Percentiles rank a stretch among this genome's conserved stretches.
Conservation (phyloP, 2,113 vertebrate species). For the Climacteris rufus region DNA sequence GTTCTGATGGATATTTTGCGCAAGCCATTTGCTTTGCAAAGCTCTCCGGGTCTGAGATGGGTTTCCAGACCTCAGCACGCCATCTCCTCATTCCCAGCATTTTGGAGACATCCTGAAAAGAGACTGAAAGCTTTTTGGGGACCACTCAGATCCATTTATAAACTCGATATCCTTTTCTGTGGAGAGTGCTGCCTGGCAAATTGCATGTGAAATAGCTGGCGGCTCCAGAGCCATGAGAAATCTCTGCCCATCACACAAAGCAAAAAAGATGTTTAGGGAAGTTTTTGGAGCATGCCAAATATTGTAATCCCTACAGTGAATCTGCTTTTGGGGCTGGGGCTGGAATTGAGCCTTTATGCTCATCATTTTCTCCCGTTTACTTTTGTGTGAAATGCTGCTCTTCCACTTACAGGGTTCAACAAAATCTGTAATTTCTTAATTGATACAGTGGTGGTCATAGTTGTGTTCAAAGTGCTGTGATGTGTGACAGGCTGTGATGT, state of each 20-base stretch:
- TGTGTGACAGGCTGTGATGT: not conserved
- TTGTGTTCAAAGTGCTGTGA: not conserved
- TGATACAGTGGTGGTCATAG: not conserved
- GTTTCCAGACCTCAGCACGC: not conserved
- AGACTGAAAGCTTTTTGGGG: not conserved
- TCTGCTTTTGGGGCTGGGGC: not conserved
- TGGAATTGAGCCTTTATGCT: not conserved
- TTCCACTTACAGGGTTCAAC: not conserved
- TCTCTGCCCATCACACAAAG: not conserved
- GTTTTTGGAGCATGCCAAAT: not conserved
- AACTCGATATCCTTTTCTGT: not conserved
- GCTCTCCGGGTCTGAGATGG: not conserved
- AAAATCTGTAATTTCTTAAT: not conserved
- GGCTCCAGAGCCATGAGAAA: not conserved
- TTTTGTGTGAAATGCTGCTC: not conserved
- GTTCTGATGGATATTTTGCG: not conserved
- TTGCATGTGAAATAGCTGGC: not conserved
- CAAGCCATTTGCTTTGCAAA: slow-evolving; percentile 17
- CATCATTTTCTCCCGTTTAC: not conserved
- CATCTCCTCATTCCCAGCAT: fast-evolving
- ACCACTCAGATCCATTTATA: not conserved
- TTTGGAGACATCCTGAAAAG: not conserved
- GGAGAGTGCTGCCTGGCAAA: not conserved
- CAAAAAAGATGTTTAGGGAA: not conserved
- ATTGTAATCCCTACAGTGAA: not conserved